Evolutionary conservation across 1,140 invertebrate genomes (phyloP).

Genomic region (Drosophila orena): DNA sequence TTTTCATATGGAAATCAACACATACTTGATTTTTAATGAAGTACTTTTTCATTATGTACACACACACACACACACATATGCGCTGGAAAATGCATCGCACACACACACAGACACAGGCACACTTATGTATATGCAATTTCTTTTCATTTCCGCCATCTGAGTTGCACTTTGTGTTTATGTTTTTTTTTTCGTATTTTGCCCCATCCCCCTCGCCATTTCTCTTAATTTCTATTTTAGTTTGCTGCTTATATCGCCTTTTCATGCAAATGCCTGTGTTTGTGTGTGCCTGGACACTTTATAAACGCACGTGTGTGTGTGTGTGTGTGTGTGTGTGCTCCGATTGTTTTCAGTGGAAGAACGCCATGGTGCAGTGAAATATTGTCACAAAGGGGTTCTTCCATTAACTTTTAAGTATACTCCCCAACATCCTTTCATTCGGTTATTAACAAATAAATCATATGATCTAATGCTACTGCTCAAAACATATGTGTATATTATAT

Average conservation of each 20-base stretch:
- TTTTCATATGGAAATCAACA: conserved; percentile 77
- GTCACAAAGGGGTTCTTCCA: background rate
- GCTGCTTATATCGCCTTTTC: conserved; percentile 65
- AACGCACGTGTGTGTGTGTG: conserved; percentile 41
- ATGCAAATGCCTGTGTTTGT: conserved; percentile 58
- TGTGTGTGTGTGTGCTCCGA: conserved; percentile 53
- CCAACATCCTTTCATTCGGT: no score
- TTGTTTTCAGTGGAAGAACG: conserved; percentile 65
- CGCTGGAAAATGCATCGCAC: conserved; percentile 7
- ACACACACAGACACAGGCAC: conserved; percentile 5
- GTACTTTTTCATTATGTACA: conserved; percentile 77
- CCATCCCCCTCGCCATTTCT: conserved; percentile 37
- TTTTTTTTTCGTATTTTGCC: conserved; percentile 15
- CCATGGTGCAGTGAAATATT: conserved; percentile 1
- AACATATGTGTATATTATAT: no score
- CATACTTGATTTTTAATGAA: conserved; percentile 81
- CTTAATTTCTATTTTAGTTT: conserved; percentile 81
- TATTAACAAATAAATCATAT: no score
- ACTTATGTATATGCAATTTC: conserved; percentile 69
- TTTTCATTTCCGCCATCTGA: conserved; percentile 72
- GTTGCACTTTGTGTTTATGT: conserved; percentile 55
- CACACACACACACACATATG: conserved; percentile 14
- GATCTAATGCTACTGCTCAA: background rate
- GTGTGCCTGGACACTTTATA: conserved; percentile 57
- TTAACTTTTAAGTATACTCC: background rate